A percentile compares a stretch with the other conserved stretches of the same genome.
Conservation (phyloP, 2,888 invertebrate species). For the Arrhopalites spinosus region DNA sequence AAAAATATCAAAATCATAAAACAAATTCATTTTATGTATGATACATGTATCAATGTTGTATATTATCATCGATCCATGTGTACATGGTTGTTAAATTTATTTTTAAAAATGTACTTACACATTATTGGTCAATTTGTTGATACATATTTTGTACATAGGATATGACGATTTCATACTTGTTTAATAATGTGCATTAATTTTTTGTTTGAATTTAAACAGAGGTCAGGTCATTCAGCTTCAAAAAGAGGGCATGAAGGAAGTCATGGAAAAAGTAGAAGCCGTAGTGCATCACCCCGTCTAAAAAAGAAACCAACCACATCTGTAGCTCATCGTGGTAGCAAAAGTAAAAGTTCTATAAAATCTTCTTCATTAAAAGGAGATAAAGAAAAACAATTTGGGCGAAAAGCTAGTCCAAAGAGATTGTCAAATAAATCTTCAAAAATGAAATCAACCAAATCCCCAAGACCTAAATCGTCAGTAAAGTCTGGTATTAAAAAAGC, state of each 20-base stretch:
- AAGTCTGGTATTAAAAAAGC: conserved; percentile 39
- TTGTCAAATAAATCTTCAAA: conserved; percentile 13
- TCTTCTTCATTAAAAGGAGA: not conserved
- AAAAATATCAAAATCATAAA: not conserved
- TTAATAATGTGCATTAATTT: conserved; percentile 1
- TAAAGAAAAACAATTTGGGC: conserved; percentile 26
- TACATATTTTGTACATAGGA: too few relatives aligned
- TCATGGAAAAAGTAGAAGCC: conserved; percentile 42
- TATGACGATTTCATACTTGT: too few relatives aligned
- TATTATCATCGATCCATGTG: too few relatives aligned
- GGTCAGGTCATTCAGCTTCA: conserved; percentile 34
- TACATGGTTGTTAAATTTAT: too few relatives aligned
- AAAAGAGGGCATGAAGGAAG: conserved; percentile 37
- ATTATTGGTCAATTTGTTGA: too few relatives aligned
- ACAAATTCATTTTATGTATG: too few relatives aligned
- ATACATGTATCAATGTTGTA: not conserved
- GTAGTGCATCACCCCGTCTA: conserved; percentile 43
- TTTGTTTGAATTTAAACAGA: conserved; percentile 17
- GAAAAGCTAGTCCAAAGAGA: conserved; percentile 34
- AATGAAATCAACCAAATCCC: not conserved
- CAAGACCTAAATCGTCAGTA: conserved; percentile 23
- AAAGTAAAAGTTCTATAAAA: conserved; percentile 23
- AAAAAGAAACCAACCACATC: conserved; percentile 32
- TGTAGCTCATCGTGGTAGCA: conserved; percentile 21
- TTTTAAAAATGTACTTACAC: too few relatives aligned